Conservation (phyloP, 2,888 invertebrate species). For the Erebia aethiops region DNA sequence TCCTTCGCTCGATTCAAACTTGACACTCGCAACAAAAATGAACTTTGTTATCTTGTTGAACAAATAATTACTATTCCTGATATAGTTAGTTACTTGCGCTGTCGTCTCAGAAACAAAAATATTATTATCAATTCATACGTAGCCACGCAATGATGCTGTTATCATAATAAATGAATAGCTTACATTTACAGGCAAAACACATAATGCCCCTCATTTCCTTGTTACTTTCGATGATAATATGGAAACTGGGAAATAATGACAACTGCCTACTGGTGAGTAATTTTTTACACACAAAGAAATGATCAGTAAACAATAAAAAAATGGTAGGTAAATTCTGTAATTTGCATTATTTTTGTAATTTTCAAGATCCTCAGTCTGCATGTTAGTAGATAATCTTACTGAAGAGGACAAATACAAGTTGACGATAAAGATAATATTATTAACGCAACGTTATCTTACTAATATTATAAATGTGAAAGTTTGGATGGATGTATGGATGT, state of each 20-base stretch:
- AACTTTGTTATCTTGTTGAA: no score
- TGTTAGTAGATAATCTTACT: conserved; percentile 4
- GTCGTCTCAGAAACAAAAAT: conserved; percentile 31
- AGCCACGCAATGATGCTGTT: conserved; percentile 48
- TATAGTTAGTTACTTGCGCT: not conserved
- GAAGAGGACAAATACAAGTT: not conserved
- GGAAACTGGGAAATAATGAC: conserved; percentile 53
- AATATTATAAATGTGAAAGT: no score
- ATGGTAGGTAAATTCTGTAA: conserved; percentile 35
- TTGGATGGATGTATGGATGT: no score
- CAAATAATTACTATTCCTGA: not conserved
- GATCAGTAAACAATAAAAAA: conserved; percentile 38
- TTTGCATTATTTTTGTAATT: conserved; percentile 33
- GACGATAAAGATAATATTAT: no score
- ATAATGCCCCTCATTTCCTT: conserved; percentile 65
- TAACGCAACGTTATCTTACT: no score
- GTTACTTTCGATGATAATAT: conserved; percentile 62
- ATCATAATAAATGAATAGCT: conserved; percentile 53
- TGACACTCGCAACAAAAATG: no score
- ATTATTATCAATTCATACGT: conserved; percentile 44
- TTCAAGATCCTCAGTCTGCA: conserved; percentile 20
- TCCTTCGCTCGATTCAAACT: no score
- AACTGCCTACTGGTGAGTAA: conserved; percentile 46
- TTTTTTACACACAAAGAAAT: conserved; percentile 47
- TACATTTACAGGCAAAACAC: conserved; percentile 56